Percentiles rank a stretch among this genome's conserved stretches.
Evolutionary conservation across 2,797 vertebrate species (phyloP).

Genomic region (Pseudotriccus pelzelni): DNA sequence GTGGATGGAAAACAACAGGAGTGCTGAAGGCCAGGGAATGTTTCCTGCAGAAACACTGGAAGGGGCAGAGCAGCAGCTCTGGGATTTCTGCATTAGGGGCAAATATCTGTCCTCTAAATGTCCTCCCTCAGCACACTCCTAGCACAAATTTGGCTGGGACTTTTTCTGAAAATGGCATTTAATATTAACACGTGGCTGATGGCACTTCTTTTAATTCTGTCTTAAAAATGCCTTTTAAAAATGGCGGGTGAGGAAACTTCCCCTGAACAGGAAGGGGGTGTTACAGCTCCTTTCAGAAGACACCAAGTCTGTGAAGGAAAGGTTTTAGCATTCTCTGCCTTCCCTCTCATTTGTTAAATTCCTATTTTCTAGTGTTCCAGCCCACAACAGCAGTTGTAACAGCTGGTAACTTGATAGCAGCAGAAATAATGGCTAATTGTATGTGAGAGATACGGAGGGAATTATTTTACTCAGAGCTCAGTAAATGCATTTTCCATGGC

Average conservation of each 20-base stretch:
- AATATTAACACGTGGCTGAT: background rate
- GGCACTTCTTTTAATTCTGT: background rate
- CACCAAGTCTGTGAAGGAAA: background rate
- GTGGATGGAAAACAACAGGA: background rate
- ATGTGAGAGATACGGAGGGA: background rate
- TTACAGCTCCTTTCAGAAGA: background rate
- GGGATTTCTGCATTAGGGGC: background rate
- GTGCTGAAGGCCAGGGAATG: background rate
- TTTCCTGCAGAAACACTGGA: background rate
- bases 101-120: background rate
- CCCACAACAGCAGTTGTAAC: background rate
- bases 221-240: background rate
- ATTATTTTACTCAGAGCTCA: background rate
- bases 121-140: background rate
- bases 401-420: background rate
- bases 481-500: background rate
- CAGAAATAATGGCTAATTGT: constrained; percentile 25
- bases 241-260: background rate
- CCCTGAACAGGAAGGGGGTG: background rate
- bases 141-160: background rate
- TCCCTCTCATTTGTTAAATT: background rate
- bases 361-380: background rate
- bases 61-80: background rate
- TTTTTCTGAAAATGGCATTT: background rate
- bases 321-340: background rate